phyloP scores from a whole-genome alignment of 2,888 invertebrate species.

The Sarcophaga carnaria region DNA sequence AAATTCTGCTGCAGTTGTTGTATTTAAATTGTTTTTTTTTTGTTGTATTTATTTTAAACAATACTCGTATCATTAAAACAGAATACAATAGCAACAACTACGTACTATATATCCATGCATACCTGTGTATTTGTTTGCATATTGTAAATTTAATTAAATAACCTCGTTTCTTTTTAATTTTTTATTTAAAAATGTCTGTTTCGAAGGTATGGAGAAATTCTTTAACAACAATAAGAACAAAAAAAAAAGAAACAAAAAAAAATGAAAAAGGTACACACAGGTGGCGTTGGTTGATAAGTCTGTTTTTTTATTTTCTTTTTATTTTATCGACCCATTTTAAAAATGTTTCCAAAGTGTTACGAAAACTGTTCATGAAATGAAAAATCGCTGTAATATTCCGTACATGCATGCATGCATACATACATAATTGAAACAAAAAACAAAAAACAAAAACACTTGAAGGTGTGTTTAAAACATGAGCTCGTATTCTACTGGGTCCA shows the following conservation, averaged over 20 bases:
- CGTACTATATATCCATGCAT: constrained; percentile 15
- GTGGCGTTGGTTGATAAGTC: constrained; percentile 31
- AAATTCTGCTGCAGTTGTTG: neutral
- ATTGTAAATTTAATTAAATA: constrained; percentile 52
- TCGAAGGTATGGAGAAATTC: constrained; percentile 8
- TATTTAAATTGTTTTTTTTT: constrained; percentile 20
- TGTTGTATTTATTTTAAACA: neutral
- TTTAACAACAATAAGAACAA: constrained; percentile 20
- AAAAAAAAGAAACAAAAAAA: neutral
- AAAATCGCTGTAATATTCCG: neutral
- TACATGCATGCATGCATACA: too few relatives aligned
- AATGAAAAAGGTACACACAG: constrained; percentile 24
- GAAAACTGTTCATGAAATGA: neutral
- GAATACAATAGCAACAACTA: neutral
- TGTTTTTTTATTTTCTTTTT: neutral
- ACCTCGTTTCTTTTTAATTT: constrained; percentile 24
- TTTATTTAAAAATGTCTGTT: neutral
- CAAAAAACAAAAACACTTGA: neutral
- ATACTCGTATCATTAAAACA: neutral
- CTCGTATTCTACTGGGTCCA: neutral
- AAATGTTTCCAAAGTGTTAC: neutral
- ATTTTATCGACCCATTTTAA: constrained; percentile 48
- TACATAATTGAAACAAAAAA: too few relatives aligned
- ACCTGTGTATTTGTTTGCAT: constrained; percentile 32
- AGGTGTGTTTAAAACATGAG: neutral